Conservation (phyloP, 2,797 vertebrate species). For the Myotis pilosus region DNA sequence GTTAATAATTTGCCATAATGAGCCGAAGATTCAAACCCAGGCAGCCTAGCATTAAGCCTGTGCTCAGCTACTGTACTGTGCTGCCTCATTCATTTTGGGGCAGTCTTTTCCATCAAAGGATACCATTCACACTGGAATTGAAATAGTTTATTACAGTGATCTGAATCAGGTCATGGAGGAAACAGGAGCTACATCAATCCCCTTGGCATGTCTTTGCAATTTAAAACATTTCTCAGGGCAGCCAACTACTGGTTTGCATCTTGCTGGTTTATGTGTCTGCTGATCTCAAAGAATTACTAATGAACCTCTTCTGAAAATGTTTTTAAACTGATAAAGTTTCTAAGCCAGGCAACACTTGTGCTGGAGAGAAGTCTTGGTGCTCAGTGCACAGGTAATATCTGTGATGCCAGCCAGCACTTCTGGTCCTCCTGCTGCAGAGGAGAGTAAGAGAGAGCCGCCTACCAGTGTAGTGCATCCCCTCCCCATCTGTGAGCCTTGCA, state of each 20-base stretch:
- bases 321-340: not conserved
- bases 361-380: not conserved
- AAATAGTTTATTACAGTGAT: not conserved
- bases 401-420: not conserved
- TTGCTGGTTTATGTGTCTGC: not conserved
- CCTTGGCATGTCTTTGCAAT: not conserved
- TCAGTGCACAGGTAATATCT: not conserved
- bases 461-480: not conserved
- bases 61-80: not conserved
- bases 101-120: not conserved
- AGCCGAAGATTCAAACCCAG: not conserved
- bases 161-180: not conserved
- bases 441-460: not conserved
- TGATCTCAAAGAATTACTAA: not conserved
- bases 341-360: conserved; percentile 10
- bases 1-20: not conserved
- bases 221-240: not conserved
- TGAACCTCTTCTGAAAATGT: not conserved
- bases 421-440: not conserved
- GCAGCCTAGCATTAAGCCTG: not conserved
- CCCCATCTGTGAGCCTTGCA: not conserved
- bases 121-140: not conserved
- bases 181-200: conserved; percentile 2
- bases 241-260: not conserved
- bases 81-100: not conserved